These are phyloP conservation scores for Thaleichthys pacificus DNA, from an alignment of 2,797 vertebrate genomes.

Conservation along the genomic window DNA sequence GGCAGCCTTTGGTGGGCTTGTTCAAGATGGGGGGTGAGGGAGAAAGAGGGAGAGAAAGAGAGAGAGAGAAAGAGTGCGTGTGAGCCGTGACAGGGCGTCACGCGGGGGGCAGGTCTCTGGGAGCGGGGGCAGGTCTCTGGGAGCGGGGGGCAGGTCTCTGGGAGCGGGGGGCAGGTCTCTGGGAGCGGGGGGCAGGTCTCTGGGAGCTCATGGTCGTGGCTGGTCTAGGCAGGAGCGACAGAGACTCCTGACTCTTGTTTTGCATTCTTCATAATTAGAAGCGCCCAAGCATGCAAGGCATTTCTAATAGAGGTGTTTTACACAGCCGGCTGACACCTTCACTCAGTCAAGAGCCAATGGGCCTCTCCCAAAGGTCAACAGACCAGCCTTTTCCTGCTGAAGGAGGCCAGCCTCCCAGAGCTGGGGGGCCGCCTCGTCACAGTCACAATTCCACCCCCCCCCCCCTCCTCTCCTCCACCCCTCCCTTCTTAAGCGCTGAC, in stretches of 20 bases:
- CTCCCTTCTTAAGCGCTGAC: conserved; percentile 48
- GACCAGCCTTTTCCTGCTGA: conserved; percentile 42
- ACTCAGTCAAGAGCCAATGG: conserved; percentile 29
- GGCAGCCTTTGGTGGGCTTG: conserved; percentile 10
- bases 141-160: conserved; percentile 35
- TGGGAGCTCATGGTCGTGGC: conserved; percentile 2
- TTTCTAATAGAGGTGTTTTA: conserved; percentile 55
- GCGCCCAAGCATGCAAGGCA: conserved; percentile 63
- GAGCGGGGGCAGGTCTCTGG: conserved; percentile 34
- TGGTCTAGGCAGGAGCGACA: conserved; percentile 23
- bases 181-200: conserved; percentile 42
- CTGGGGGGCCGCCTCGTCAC: conserved; percentile 45
- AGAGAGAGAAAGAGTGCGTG: not conserved
- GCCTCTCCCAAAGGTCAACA: conserved; percentile 70
- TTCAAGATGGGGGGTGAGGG: not conserved
- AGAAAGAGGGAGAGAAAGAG: not conserved
- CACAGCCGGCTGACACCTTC: conserved; percentile 26
- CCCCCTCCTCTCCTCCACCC: conserved; percentile 29
- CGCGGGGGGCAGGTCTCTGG: conserved; percentile 42
- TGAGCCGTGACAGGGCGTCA: conserved; percentile 42
- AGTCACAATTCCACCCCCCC: conserved; percentile 48
- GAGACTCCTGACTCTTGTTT: conserved; percentile 65
- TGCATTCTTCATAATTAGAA: conserved; percentile 75
- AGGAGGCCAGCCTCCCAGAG: conserved; percentile 44
- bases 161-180: conserved; percentile 35